Evolutionary conservation across 1,140 invertebrate genomes (phyloP).

Genomic region (Neodiprion lecontei): DNA sequence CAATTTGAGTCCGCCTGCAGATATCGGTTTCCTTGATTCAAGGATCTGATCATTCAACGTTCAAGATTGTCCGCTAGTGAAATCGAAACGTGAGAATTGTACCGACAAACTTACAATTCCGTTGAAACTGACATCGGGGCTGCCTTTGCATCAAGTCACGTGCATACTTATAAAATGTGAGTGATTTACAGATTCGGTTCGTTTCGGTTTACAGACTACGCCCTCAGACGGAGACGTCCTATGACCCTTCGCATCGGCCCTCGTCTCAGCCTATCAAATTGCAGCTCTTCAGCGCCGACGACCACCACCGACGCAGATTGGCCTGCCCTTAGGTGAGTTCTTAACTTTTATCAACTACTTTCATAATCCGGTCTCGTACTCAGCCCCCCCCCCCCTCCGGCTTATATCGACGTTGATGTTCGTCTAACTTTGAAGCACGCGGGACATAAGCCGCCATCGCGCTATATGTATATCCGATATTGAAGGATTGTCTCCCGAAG

Average conservation of each 20-base stretch:
- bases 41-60: too few relatives aligned
- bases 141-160: too few relatives aligned
- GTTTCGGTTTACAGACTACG: slow-evolving; percentile 56
- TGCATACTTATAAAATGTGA: too few relatives aligned
- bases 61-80: too few relatives aligned
- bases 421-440: not conserved
- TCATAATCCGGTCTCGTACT: not conserved
- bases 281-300: slow-evolving; percentile 61
- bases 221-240: slow-evolving; percentile 58
- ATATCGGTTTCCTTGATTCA: too few relatives aligned
- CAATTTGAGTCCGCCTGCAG: too few relatives aligned
- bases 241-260: slow-evolving; percentile 64
- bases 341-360: not conserved
- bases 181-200: too few relatives aligned
- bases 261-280: slow-evolving; percentile 58
- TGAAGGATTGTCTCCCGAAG: not conserved
- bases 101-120: too few relatives aligned
- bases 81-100: too few relatives aligned
- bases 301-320: slow-evolving; percentile 62
- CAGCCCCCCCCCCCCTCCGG: not conserved
- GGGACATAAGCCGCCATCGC: not conserved
- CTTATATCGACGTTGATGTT: not conserved
- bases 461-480: not conserved
- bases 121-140: too few relatives aligned
- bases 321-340: slow-evolving; percentile 53